Percentiles rank a stretch among this genome's conserved stretches.
phyloP scores from a whole-genome alignment of 2,797 vertebrate genomes.

The Apogon talboti region DNA sequence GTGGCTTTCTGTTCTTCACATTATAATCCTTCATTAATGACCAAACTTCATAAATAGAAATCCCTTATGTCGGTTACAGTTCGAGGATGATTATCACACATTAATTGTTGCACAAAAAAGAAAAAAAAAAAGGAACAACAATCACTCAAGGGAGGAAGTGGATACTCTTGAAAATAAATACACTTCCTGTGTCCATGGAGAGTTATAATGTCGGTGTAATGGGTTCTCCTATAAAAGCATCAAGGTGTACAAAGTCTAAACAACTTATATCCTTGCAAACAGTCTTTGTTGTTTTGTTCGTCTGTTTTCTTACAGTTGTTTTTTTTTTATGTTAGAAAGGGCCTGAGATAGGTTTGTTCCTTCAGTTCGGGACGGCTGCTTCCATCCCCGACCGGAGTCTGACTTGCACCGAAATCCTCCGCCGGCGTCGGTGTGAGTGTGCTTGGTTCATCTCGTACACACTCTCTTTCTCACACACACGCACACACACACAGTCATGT shows the following conservation, averaged over 20 bases:
- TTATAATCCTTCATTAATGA: conserved; percentile 75
- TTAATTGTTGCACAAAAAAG: conserved; percentile 63
- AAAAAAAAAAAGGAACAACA: conserved; percentile 58
- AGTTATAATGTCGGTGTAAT: conserved; percentile 82
- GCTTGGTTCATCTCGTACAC: conserved; percentile 58
- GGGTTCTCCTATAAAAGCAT: conserved; percentile 86
- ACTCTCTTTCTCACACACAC: conserved; percentile 14
- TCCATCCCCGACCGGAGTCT: conserved; percentile 86
- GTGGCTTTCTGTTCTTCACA: conserved; percentile 64
- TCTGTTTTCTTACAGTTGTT: conserved; percentile 64
- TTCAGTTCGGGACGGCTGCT: conserved; percentile 75
- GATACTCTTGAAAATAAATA: conserved; percentile 83
- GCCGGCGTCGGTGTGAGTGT: conserved; percentile 48
- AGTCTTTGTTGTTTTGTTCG: conserved; percentile 45
- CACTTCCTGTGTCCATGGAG: conserved; percentile 73
- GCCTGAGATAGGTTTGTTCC: conserved; percentile 98
- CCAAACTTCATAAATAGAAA: conserved; percentile 88
- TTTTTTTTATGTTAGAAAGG: conserved; percentile 89
- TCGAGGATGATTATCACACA: conserved; percentile 85
- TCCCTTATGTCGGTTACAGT: conserved; percentile 83
- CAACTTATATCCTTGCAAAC: conserved; percentile 74
- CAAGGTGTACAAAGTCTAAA: conserved; percentile 87
- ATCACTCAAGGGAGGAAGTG: conserved; percentile 65
- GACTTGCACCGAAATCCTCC: conserved; percentile 68
- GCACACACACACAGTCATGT: conserved; percentile 30